phyloP scores from a whole-genome alignment of 1,140 invertebrate species.

The Frieseomelitta varia region DNA sequence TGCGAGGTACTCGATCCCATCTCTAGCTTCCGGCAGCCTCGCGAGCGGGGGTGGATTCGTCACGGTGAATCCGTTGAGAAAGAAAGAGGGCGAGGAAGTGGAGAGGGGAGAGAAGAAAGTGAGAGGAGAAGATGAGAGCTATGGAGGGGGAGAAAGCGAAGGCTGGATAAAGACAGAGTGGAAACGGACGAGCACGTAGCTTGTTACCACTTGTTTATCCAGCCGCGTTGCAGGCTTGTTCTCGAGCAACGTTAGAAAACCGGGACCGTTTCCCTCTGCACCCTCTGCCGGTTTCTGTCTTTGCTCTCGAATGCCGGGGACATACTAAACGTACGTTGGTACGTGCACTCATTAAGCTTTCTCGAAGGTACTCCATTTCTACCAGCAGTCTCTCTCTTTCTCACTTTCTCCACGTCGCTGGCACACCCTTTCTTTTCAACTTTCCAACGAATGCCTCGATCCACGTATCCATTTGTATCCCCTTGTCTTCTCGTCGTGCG shows the following conservation, averaged over 20 bases:
- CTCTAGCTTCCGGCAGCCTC: no score
- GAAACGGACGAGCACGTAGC: constrained; percentile 68
- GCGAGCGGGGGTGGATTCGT: constrained; percentile 51
- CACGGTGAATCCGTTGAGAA: constrained; percentile 45
- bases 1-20: no score
- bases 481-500: neutral
- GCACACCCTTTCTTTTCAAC: constrained; percentile 30
- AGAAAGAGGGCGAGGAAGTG: no score
- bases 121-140: neutral
- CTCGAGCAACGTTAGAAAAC: constrained; percentile 61
- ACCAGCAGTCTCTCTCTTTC: neutral
- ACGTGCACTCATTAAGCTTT: constrained; percentile 68
- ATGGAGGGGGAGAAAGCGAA: neutral
- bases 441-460: constrained; percentile 11
- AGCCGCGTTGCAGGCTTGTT: constrained; percentile 55
- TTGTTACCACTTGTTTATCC: constrained; percentile 77
- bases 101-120: no score
- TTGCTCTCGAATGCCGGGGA: constrained; percentile 63
- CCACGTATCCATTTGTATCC: constrained; percentile 41
- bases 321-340: constrained; percentile 69
- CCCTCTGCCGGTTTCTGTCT: constrained; percentile 28
- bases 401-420: constrained; percentile 1
- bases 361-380: constrained; percentile 19
- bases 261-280: constrained; percentile 9
- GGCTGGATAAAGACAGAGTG: neutral